Conservation (phyloP, 2,113 vertebrate genomes). For the Peucedramus taeniatus region DNA sequence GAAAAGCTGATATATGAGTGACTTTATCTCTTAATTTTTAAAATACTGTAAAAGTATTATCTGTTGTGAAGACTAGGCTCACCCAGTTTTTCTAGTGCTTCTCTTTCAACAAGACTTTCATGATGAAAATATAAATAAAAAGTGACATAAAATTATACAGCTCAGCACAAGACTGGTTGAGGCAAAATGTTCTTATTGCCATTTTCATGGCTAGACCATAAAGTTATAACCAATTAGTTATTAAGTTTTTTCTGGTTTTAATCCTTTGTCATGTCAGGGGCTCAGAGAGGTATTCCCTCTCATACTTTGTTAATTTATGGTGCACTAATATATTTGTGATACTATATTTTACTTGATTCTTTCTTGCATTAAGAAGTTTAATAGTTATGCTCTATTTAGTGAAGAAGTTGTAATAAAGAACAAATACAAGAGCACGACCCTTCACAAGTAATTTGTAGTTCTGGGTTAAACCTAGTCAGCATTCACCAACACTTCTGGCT, state of each 20-base stretch:
- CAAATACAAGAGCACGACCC: neutral
- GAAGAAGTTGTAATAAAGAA: neutral
- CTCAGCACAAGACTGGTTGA: constrained; percentile 52
- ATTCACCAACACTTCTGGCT: neutral
- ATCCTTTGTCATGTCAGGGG: neutral
- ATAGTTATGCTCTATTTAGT: neutral
- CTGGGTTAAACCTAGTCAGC: neutral
- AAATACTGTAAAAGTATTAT: neutral
- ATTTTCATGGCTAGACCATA: constrained; percentile 47
- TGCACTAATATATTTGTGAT: neutral
- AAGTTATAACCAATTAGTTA: constrained; percentile 45
- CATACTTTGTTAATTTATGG: neutral
- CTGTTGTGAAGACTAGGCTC: neutral
- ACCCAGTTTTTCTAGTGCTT: neutral
- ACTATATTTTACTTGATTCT: neutral
- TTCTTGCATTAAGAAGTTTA: neutral
- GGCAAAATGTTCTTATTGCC: constrained; percentile 54
- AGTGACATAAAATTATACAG: constrained; percentile 62
- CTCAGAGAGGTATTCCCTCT: neutral
- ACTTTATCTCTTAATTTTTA: constrained; percentile 7
- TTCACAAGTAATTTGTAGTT: neutral
- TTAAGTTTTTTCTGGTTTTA: constrained; percentile 57
- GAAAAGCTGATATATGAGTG: neutral
- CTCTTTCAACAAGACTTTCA: constrained; percentile 2
- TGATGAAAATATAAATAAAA: constrained; percentile 65